Percentiles rank a stretch among this genome's conserved stretches.
phyloP scores from a whole-genome alignment of 1,140 invertebrate species.

The Subanguina moxae region DNA sequence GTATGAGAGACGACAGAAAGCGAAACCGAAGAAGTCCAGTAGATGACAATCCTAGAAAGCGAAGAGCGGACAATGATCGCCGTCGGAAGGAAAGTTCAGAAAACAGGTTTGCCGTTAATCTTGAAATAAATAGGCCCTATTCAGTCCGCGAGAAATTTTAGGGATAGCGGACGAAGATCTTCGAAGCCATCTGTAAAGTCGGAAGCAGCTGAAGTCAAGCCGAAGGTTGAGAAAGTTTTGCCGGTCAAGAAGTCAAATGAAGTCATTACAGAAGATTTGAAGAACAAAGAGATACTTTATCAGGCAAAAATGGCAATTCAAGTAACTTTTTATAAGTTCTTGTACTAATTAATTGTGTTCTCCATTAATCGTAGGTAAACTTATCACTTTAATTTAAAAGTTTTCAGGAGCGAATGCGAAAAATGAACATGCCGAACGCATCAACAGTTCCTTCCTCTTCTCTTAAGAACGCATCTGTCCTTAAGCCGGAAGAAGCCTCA shows the following conservation, averaged over 20 bases:
- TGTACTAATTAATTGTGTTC: too few species aligned
- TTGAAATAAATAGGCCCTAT: not conserved
- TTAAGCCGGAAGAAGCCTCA: slow-evolving; percentile 43
- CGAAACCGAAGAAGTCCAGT: not conserved
- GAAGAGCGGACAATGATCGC: not conserved
- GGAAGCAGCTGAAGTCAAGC: not conserved
- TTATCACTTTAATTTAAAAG: too few species aligned
- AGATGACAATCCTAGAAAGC: slow-evolving; percentile 1
- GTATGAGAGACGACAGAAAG: not conserved
- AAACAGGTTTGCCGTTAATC: not conserved
- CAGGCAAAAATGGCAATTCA: slow-evolving; percentile 53
- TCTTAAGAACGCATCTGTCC: slow-evolving; percentile 14
- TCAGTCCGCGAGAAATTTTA: not conserved
- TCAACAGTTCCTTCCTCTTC: slow-evolving; percentile 18
- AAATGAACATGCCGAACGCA: slow-evolving; percentile 21
- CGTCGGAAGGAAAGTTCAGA: not conserved
- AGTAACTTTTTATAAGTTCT: too few species aligned
- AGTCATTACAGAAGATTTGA: slow-evolving; percentile 20
- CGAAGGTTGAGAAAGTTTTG: not conserved
- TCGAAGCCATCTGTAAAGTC: not conserved
- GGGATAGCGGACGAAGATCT: not conserved
- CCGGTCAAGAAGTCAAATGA: not conserved
- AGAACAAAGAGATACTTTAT: slow-evolving; percentile 52
- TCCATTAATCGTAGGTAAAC: slow-evolving; percentile 25
- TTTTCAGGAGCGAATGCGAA: not conserved